Base-by-base conservation (phyloP, 1,140 invertebrate species). In the Sogatella furcifera region DNA sequence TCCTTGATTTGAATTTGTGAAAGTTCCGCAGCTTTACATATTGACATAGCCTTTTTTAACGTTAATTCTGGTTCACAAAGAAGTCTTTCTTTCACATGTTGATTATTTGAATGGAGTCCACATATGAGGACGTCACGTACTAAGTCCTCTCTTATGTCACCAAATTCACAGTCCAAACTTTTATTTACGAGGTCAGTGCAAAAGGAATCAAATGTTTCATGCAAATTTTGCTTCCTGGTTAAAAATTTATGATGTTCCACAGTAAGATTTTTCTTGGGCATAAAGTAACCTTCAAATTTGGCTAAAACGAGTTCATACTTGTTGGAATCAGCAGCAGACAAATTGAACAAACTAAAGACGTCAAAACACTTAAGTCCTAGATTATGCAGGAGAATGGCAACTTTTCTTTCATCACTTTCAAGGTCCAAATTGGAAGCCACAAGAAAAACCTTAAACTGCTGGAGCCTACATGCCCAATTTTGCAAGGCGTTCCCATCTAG, bases 241-340 rank as follows among this genome's bases (percentile, higher is more conserved):
- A 69, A 65, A 64, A 69, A 68, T 46, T 63, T 64, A 34, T 65
- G 66, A 14, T 65, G 43, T 58, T 69, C 65, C 21, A 69, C 60
- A 2, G 65, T 62, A 38, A 65, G 22, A 55, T 67, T 68, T 24
- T 66, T 69, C 9, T 31, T 31, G 5, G 61, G 65, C 31, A 60
- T 22, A 41, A 69, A 66, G 57, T 62, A 64, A 10, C 6, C 15
- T 42, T 68, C 63, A n/a, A 68, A 65, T 43, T 57, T 61, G 15
- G 42, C 0, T 61, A 44, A 31, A 41, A 13, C 14, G 5, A 56
- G 31, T 56, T 28, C 5, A 10, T 31, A 31, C 2, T 56, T 19
- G 5, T n/a, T 3, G 34, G 65, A 55, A n/a, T 11, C 56, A n/a
- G 34, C 53, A 2, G 53, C 15, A 11, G 61, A 53, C 52, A 46